A percentile compares a stretch with the other conserved stretches of the same genome.
These are phyloP conservation scores for Crepidodera aurea DNA, from an alignment of 2,888 invertebrate species.

Conservation along the genomic window DNA sequence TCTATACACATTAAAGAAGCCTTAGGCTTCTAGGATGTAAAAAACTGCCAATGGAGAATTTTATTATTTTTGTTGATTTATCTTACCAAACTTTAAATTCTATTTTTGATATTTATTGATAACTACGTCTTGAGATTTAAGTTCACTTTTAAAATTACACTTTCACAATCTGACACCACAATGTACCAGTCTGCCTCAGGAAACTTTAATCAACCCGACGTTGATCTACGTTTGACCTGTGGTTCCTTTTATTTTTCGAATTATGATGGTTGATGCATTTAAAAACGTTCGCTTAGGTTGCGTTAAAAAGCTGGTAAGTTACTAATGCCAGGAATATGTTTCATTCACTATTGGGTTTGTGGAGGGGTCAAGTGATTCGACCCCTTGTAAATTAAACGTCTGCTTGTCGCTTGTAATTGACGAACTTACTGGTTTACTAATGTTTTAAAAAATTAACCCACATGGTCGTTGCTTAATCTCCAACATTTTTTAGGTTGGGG, in stretches of 20 bases:
- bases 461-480: background rate
- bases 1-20: too few species aligned
- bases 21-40: too few species aligned
- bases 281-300: background rate
- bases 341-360: slow-evolving; percentile 46
- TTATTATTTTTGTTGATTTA: too few species aligned
- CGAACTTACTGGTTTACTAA: slow-evolving; percentile 34
- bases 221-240: background rate
- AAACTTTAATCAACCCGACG: background rate
- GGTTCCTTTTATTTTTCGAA: background rate
- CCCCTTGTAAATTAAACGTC: slow-evolving; percentile 57
- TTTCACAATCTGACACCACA: too few species aligned
- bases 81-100: too few species aligned
- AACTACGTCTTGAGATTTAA: too few species aligned
- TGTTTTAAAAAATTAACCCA: slow-evolving; percentile 32
- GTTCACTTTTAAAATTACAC: too few species aligned
- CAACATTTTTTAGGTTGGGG: background rate
- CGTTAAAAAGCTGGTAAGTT: slow-evolving; percentile 37
- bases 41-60: too few species aligned
- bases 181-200: too few species aligned
- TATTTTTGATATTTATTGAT: too few species aligned
- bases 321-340: slow-evolving; percentile 38
- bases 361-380: slow-evolving; percentile 56
- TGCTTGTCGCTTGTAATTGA: slow-evolving; percentile 44
- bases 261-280: background rate